Evolutionary conservation across 1,140 invertebrate species (phyloP).

Genomic region (Aplysia californica): DNA sequence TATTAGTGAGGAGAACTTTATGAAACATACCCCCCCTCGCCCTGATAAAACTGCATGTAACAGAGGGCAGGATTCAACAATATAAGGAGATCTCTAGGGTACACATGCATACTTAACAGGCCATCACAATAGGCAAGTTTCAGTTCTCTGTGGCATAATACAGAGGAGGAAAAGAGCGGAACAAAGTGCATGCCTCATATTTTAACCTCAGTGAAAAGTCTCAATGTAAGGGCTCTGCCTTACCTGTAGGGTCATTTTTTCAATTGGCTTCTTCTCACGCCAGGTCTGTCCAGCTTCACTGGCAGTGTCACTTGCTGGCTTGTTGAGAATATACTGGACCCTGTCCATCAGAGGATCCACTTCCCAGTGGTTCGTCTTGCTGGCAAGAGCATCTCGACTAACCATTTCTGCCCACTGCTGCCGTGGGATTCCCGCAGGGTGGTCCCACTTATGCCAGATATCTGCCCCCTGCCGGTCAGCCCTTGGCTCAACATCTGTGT

Average conservation of each 20-base stretch:
- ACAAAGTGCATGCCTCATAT: not conserved
- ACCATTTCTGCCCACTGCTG: conserved; percentile 18
- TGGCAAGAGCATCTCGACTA: conserved; percentile 15
- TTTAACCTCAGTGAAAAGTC: no score
- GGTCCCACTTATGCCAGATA: not conserved
- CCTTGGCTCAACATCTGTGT: not conserved
- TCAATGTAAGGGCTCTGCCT: no score
- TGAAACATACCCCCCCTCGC: no score
- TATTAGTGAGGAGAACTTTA: no score
- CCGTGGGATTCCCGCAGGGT: conserved; percentile 8
- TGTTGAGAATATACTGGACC: conserved; percentile 25
- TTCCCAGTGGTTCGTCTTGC: conserved; percentile 15
- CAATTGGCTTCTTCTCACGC: not conserved
- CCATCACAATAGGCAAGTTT: no score
- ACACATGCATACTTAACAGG: no score
- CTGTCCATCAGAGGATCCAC: conserved; percentile 24
- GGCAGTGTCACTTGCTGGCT: not conserved
- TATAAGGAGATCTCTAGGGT: no score
- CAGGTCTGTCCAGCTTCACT: not conserved
- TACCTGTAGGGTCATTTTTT: conserved; percentile 15
- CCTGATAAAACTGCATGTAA: no score
- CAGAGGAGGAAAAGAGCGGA: not conserved
- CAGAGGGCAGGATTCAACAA: no score
- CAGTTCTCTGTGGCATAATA: no score
- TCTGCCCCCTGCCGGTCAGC: no score